These are phyloP conservation scores for Campopleginae sp. DNA, from an alignment of 2,888 invertebrate species.

Conservation along the genomic window DNA sequence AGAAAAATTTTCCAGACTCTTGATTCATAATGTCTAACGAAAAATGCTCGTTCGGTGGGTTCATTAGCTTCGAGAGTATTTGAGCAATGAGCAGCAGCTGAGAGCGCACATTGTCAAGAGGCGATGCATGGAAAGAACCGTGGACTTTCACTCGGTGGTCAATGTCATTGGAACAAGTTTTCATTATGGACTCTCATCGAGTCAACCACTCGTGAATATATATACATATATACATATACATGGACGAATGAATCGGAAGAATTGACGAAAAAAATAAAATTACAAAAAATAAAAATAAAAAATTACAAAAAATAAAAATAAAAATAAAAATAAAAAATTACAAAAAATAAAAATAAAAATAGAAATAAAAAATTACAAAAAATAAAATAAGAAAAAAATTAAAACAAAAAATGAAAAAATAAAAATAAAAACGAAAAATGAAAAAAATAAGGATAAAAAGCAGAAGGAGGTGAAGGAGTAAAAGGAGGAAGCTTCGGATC, in stretches of 20 bases:
- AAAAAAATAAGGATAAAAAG: neutral
- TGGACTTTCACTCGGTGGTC: conserved; percentile 79
- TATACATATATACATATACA: neutral
- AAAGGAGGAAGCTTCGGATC: neutral
- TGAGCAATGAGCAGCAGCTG: conserved; percentile 18
- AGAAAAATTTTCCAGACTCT: neutral
- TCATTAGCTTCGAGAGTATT: conserved; percentile 53
- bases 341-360: neutral
- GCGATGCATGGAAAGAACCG: conserved; percentile 49
- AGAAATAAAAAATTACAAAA: too few species aligned
- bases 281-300: neutral
- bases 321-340: too few species aligned
- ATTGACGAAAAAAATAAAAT: too few species aligned
- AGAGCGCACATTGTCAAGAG: conserved; percentile 50
- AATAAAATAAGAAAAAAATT: too few species aligned
- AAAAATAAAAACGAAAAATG: neutral
- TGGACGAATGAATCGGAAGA: neutral
- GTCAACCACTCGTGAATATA: conserved; percentile 24
- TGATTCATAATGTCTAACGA: neutral
- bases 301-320: too few species aligned
- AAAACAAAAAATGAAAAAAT: neutral
- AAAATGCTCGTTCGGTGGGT: neutral
- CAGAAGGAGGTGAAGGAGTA: neutral
- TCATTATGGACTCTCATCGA: conserved; percentile 42
- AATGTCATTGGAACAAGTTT: conserved; percentile 79